Evolutionary conservation across 2,888 invertebrate species (phyloP).

Genomic region (Lasioglossum calceatum): DNA sequence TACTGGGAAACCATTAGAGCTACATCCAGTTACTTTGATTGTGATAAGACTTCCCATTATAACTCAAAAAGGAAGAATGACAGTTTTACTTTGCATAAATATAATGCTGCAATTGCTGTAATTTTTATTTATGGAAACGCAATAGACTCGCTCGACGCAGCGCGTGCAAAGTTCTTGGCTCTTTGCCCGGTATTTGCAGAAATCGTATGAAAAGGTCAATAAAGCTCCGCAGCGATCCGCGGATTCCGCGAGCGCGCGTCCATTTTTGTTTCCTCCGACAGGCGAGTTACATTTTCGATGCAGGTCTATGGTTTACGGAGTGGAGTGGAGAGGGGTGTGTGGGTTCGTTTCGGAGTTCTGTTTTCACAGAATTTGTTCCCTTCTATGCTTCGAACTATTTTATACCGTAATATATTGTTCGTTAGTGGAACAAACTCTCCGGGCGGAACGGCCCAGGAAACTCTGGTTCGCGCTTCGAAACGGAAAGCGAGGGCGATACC

Average conservation of each 20-base stretch:
- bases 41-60: too few species aligned
- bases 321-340: background rate
- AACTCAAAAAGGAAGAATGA: background rate
- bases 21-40: too few species aligned
- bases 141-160: background rate
- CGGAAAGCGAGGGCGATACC: constrained; percentile 37
- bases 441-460: constrained; percentile 40
- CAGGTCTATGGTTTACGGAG: constrained; percentile 14
- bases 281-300: constrained; percentile 26
- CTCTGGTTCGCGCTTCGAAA: constrained; percentile 30
- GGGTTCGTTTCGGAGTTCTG: constrained; percentile 16
- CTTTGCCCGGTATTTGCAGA: background rate
- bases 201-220: background rate
- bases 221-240: background rate
- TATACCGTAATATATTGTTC: constrained; percentile 47
- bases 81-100: too few species aligned
- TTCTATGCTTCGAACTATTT: constrained; percentile 37
- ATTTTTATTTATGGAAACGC: background rate
- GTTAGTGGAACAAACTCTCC: constrained; percentile 43
- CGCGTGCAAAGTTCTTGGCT: background rate
- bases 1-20: background rate
- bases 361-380: constrained; percentile 48
- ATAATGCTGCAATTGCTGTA: background rate
- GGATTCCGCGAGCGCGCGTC: background rate
- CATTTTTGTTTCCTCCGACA: constrained; percentile 26